Base-by-base conservation (phyloP, 2,113 vertebrate species). In the Zingel zingel region DNA sequence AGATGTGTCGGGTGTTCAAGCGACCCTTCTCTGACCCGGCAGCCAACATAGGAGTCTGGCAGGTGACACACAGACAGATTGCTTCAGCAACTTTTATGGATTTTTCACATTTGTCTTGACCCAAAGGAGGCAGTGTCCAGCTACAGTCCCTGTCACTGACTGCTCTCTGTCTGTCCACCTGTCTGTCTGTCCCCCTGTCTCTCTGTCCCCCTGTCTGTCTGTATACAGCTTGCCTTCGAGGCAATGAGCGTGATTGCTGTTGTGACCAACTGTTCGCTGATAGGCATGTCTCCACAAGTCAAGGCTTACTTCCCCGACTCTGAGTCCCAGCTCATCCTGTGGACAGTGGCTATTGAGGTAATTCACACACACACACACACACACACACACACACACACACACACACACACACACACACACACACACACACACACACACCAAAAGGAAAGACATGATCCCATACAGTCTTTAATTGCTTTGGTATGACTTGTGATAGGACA, bases 1-100 rank as follows among this genome's bases (percentile, higher is more conserved):
- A 99, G 94, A 98, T 99, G 97, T 99, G 98, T 79, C 93, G 91
- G 1, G 96, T 99, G 88, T 98, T 98, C 94, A 99, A 99, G 92
- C 94, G 98, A 21, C 98, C 98, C 0, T 99, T 99, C 89, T 94
- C 97, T 7, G 96, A 98, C 63, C 98, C 98, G 33, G 96, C 96
- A 6, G 91, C 97, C 3, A 96, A 94, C 87, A 99, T 99, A 23
- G 98, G 98, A 58, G 97, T 99, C 50, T 99, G 98, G 98, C 97
- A 99, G 98, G 98, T 99, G 95, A 51, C 4, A 2, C 10, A 25
- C 12, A 11, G 15, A 56, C 43, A 4, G 7, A 43, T 45, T 15
- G 19, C 39, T 48, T 36, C 39, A 33, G 43, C 45, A 39, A 3
- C 18, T 14, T 36, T 50, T 12, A 6, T 19, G 6, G 53, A 51